Conservation (phyloP, 1,140 invertebrate genomes). For the Sweltsa coloradensis region DNA sequence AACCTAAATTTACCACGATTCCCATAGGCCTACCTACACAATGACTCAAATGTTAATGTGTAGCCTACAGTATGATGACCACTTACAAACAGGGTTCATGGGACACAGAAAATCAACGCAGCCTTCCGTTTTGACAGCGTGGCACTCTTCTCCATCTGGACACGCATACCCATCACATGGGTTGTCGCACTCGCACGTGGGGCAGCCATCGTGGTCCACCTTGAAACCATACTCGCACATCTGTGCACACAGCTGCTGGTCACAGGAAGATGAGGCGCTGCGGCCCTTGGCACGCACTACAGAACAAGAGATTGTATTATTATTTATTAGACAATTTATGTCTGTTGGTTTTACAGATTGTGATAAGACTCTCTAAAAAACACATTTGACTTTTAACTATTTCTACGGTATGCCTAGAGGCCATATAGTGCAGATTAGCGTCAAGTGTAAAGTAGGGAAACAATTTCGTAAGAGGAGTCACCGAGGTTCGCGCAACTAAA, state of each 20-base stretch:
- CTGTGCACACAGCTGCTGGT: constrained; percentile 47
- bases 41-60: too few relatives aligned
- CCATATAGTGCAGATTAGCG: too few relatives aligned
- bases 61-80: too few relatives aligned
- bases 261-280: constrained; percentile 16
- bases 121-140: constrained; percentile 49
- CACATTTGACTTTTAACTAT: too few relatives aligned
- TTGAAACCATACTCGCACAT: constrained; percentile 77
- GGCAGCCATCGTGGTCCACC: constrained; percentile 60
- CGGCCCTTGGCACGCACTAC: background rate
- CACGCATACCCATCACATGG: constrained; percentile 69
- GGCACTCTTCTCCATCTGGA: constrained; percentile 55
- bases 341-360: background rate
- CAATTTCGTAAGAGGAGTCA: too few relatives aligned
- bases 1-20: too few relatives aligned
- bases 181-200: constrained; percentile 72
- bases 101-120: constrained; percentile 57
- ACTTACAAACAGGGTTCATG: constrained; percentile 55
- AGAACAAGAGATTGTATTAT: constrained; percentile 1
- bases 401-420: too few relatives aligned
- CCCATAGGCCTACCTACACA: too few relatives aligned
- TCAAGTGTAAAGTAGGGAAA: too few relatives aligned
- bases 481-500: too few relatives aligned
- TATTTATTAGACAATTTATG: background rate
- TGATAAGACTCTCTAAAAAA: constrained; percentile 1